Conservation (phyloP, 2,797 vertebrate genomes). For the Anomalospiza imberbis region DNA sequence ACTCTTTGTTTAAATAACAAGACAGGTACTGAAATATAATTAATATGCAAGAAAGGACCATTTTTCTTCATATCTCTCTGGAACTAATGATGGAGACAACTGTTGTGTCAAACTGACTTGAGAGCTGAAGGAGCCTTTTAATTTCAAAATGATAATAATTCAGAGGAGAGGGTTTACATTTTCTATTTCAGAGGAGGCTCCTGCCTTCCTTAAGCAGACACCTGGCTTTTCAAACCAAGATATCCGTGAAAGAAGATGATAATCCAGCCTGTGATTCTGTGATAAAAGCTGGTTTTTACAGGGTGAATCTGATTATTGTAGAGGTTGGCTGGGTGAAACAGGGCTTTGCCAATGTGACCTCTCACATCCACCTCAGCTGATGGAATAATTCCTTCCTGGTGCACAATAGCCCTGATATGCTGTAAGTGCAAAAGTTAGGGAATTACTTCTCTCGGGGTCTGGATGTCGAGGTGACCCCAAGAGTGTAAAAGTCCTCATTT, state of each 20-base stretch:
- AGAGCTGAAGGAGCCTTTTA: background rate
- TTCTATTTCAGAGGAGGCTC: background rate
- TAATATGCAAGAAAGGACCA: background rate
- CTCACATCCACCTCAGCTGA: background rate
- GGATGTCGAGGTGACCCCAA: no score
- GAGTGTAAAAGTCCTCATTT: no score
- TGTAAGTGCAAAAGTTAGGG: background rate
- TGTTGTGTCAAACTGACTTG: background rate
- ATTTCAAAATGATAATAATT: background rate
- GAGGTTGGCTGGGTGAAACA: background rate
- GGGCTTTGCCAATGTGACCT: background rate
- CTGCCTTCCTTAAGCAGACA: background rate
- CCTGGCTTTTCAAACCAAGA: background rate
- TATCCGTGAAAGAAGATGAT: background rate
- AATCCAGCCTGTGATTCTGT: background rate
- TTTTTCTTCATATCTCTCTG: background rate
- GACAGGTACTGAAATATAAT: background rate
- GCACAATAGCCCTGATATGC: background rate
- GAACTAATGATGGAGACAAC: background rate
- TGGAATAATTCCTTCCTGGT: background rate
- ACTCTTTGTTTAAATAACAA: background rate
- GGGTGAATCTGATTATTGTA: background rate
- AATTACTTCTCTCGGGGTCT: background rate
- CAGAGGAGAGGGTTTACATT: background rate
- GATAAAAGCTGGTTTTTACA: background rate